Evolutionary conservation across 2,797 vertebrate genomes (phyloP).

Genomic region (Mormyrops attenuatus): DNA sequence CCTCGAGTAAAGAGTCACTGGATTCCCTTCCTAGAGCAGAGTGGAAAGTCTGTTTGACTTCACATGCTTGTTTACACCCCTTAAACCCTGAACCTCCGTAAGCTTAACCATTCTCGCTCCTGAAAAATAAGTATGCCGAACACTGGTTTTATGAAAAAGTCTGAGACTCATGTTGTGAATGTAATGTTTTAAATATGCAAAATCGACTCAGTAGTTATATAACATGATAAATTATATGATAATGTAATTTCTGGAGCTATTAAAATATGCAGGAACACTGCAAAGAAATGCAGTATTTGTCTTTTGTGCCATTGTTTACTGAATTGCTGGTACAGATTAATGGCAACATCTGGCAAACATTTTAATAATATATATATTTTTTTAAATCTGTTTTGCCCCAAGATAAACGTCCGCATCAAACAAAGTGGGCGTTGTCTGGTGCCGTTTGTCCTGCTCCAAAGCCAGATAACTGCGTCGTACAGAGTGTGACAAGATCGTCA

Average conservation of each 20-base stretch:
- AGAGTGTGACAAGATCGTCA: not conserved
- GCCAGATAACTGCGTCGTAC: not conserved
- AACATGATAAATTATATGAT: not conserved
- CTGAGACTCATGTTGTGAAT: not conserved
- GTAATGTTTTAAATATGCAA: not conserved
- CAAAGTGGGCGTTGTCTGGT: not conserved
- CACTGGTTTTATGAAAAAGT: not conserved
- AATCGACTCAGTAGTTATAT: not conserved
- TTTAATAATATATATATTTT: not conserved
- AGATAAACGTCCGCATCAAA: not conserved
- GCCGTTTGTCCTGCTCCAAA: not conserved
- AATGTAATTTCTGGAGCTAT: not conserved
- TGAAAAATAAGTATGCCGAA: not conserved
- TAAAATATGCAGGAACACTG: not conserved
- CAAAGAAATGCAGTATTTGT: not conserved
- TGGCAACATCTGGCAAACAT: not conserved
- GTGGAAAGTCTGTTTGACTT: not conserved
- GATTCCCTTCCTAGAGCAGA: not conserved
- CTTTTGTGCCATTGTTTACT: not conserved
- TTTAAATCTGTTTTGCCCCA: not conserved
- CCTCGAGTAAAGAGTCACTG: not conserved
- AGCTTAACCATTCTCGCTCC: not conserved
- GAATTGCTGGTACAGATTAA: not conserved
- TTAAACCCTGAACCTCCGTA: not conserved
- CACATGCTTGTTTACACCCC: not conserved